Evolutionary conservation across 2,888 invertebrate genomes (phyloP).

Genomic region (Punctoribates punctum): DNA sequence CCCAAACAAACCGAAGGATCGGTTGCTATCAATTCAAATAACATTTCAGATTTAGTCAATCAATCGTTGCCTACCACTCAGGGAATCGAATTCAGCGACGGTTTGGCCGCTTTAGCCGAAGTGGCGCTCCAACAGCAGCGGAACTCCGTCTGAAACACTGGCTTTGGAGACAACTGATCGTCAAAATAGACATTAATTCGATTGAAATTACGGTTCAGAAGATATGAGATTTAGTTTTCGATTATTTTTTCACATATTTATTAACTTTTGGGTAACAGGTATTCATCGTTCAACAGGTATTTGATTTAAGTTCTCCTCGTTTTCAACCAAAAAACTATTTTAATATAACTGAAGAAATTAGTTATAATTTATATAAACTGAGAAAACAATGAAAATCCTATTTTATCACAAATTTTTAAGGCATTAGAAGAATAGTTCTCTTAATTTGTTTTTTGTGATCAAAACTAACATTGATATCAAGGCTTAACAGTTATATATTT

Average conservation of each 20-base stretch:
- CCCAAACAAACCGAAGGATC: not conserved
- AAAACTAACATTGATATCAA: too few species aligned
- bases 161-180: not conserved
- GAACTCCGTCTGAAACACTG: not conserved
- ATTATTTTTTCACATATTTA: slow-evolving; percentile 9
- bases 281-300: too few species aligned
- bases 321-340: too few species aligned
- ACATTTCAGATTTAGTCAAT: not conserved
- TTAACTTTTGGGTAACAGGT: not conserved
- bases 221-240: not conserved
- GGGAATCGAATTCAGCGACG: slow-evolving; percentile 39
- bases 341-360: too few species aligned
- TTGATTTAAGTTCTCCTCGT: too few species aligned
- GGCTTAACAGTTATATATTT: too few species aligned
- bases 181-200: not conserved
- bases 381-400: too few species aligned
- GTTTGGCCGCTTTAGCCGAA: slow-evolving; percentile 42
- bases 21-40: not conserved
- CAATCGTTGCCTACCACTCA: not conserved
- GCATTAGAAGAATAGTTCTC: too few species aligned
- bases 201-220: not conserved
- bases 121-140: slow-evolving; percentile 40
- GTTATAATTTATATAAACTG: too few species aligned
- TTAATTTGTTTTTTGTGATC: too few species aligned
- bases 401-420: too few species aligned